These are phyloP conservation scores for Cistogaster globosa DNA, from an alignment of 2,888 invertebrate genomes.

Conservation along the genomic window DNA sequence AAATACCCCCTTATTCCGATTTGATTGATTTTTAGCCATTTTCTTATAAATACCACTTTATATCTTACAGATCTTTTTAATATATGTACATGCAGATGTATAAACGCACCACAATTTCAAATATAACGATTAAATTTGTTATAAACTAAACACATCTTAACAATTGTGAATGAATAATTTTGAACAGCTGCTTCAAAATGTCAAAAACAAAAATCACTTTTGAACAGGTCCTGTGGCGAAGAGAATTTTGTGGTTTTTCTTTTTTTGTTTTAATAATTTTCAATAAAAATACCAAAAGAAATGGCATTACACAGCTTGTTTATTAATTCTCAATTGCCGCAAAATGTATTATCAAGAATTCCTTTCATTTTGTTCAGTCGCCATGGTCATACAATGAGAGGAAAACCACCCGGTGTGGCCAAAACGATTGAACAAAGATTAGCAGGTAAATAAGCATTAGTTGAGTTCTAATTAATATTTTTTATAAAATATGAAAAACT, in stretches of 20 bases:
- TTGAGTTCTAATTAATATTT: constrained; percentile 73
- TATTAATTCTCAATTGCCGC: constrained; percentile 75
- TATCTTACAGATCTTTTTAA: too few species aligned
- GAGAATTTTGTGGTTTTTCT: not conserved
- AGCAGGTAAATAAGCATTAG: constrained; percentile 84
- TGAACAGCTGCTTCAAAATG: constrained; percentile 27
- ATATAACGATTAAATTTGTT: too few species aligned
- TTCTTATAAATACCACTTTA: too few species aligned
- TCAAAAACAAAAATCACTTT: not conserved
- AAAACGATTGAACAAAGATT: constrained; percentile 87
- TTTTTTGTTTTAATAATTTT: not conserved
- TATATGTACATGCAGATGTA: too few species aligned
- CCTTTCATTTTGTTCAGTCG: constrained; percentile 72
- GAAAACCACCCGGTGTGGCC: constrained; percentile 88
- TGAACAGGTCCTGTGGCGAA: not conserved
- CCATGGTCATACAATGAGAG: constrained; percentile 86
- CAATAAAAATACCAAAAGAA: constrained; percentile 39
- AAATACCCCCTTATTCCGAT: too few species aligned
- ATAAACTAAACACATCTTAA: not conserved
- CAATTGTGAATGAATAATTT: constrained; percentile 29
- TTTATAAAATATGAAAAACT: not conserved
- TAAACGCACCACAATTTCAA: too few species aligned
- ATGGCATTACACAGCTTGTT: constrained; percentile 79
- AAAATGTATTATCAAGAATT: constrained; percentile 71
- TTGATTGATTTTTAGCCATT: too few species aligned